Evolutionary conservation across 1,140 invertebrate genomes (phyloP), one percentile per base, ranked within the genome.

Genomic region (Diachasmimorpha longicaudata): DNA sequence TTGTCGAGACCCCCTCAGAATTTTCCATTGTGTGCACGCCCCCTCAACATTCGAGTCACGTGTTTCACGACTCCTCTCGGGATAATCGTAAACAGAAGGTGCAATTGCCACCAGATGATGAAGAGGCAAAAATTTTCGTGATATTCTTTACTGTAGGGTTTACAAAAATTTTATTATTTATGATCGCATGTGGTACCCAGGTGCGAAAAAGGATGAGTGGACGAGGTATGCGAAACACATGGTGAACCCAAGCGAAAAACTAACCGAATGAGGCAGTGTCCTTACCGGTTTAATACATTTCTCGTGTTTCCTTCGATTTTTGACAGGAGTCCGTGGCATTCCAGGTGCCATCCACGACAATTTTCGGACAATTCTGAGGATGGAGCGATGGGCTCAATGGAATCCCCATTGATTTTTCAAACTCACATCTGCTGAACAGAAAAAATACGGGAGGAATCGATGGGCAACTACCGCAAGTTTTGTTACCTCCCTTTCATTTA

Each of bases 361-460:
- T 63, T 63, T 63, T 63, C 58, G 23, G 58, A 63, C 58, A 63
- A 63, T 63, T 63, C 58, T 23, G 23, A 14, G 58, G 19, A 13
- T 9, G 58, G 23, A 8, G 14, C 1, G 39, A 25, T 44, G 63
- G 42, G 37, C 36, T 69, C 73, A 74, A 74, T 68, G 73, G 39
- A n/a, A 68, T 74, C 39, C 66, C 66, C 66, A 74, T 74, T 74
- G 73, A 74, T 74, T 74, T 31, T 74, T 69, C 21, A 68, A 74
- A 74, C 63, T 74, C 72, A 74, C 72, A 74, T 63, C 73, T 69
- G 73, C 73, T 46, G 10, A 48, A 70, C 16, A 73, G 23, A 63
- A 63, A 63, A 25, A 8, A 42, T 42, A 52, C 48, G 13, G 48
- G 14, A 63, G 58, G 58, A 63, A 23, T 63, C 8, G 9, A 63